These are phyloP conservation scores for Dasyornis broadbenti DNA, from an alignment of 2,113 vertebrate species.

Conservation along the genomic window DNA sequence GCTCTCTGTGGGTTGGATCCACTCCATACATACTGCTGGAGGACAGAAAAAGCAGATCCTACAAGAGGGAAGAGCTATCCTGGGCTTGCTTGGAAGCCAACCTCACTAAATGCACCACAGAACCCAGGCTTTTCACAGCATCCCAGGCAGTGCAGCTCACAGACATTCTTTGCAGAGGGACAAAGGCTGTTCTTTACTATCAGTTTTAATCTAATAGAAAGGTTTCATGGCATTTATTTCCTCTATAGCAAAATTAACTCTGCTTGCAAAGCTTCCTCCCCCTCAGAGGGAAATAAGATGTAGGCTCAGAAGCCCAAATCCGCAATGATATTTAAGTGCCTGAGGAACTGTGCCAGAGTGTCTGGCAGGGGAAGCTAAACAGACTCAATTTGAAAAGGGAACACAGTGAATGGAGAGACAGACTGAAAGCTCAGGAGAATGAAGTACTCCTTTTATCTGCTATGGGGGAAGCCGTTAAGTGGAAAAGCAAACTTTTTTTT, in stretches of 20 bases:
- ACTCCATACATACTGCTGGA: conserved; percentile 32
- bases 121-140: not conserved
- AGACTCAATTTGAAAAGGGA: conserved; percentile 33
- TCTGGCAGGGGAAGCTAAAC: conserved; percentile 50
- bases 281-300: conserved; percentile 47
- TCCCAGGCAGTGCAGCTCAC: not conserved
- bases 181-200: not conserved
- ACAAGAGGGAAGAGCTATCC: not conserved
- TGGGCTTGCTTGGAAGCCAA: not conserved
- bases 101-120: not conserved
- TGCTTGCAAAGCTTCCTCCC: conserved; percentile 35
- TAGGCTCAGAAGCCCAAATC: conserved; percentile 42
- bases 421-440: conserved; percentile 8
- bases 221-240: conserved; percentile 5
- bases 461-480: not conserved
- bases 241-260: conserved; percentile 21
- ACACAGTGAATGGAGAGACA: not conserved
- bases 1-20: conserved; percentile 13
- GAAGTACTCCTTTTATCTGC: not conserved
- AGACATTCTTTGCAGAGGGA: not conserved
- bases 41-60: conserved; percentile 1
- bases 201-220: conserved; percentile 14
- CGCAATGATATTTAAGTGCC: conserved; percentile 52
- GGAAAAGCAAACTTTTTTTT: not conserved
- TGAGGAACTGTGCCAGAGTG: conserved; percentile 52